Evolutionary conservation across 2,888 invertebrate genomes (phyloP), one percentile per base, ranked within the genome.

Genomic region (Hypomecis atomaria): DNA sequence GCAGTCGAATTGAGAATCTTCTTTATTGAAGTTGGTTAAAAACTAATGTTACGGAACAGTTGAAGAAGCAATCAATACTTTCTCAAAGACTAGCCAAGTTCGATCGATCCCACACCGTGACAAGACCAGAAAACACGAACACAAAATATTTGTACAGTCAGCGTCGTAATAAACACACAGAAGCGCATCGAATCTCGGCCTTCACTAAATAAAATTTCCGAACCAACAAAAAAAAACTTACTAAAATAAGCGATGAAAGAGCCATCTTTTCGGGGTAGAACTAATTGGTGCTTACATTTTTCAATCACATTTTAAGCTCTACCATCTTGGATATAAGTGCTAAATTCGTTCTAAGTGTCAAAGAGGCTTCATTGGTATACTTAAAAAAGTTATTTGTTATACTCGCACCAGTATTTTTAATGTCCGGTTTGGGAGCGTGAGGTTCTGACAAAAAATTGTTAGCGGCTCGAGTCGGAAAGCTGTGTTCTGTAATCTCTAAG

Each of bases 101-200:
- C 76, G 79, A 88, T 85, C 71, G 73, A 75, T 66, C 73, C 81
- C 77, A 77, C 67, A 66, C 83, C 92, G 90, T 91, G 89, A 89
- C 91, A 91, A 81, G 82, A 87, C 88, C 90, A 90, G 89, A 91
- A 90, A 90, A 92, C 89, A 86, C 86, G 86, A 76, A 79, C 82
- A 88, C 87, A 91, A 90, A 92, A 92, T 92, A 92, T 92, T 92
- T 92, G 92, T 89, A 91, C 87, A 89, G 89, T 90, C 92, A 91
- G 89, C 88, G 65, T 74, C 75, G 87, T 86, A 91, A 91, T 91
- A 90, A 88, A 88, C 86, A 87, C 78, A 89, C 91, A 87, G 92
- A 80, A 92, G 92, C 92, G 90, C 78, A 78, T 83, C 92, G 81
- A 90, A 92, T 91, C 79, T 74, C 75, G 76, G 78, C 80, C 86